Evolutionary conservation across 2,113 vertebrate genomes (phyloP).

Genomic region (Platysternon megacephalum): DNA sequence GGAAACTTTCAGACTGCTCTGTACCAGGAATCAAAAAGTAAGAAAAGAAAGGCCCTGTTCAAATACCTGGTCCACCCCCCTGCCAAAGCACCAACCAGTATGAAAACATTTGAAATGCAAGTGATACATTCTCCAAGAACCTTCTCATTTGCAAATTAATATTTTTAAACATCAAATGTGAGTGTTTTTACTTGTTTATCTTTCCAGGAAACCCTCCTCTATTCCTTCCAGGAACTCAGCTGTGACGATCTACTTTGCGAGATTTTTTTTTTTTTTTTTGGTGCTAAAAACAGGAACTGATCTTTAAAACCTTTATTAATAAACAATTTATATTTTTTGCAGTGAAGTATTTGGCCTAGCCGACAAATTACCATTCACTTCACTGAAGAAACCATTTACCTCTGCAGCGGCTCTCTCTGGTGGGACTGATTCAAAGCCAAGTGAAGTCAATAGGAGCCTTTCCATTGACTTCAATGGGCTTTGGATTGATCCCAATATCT

Average conservation of each 20-base stretch:
- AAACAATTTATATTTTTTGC: constrained; percentile 72
- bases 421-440: neutral
- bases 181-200: neutral
- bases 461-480: neutral
- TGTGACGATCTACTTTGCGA: constrained; percentile 34
- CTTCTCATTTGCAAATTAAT: neutral
- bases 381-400: constrained; percentile 37
- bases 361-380: constrained; percentile 41
- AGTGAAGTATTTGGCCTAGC: constrained; percentile 39
- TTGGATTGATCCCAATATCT: neutral
- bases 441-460: neutral
- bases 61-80: neutral
- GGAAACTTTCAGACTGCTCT: neutral
- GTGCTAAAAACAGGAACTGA: constrained; percentile 61
- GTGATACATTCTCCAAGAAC: neutral
- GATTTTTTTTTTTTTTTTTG: neutral
- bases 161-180: neutral
- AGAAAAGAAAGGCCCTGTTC: rapidly evolving
- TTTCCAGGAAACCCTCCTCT: neutral
- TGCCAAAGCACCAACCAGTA: neutral
- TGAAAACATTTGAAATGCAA: neutral
- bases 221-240: constrained; percentile 21
- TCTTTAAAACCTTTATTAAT: constrained; percentile 55
- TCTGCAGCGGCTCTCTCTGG: constrained; percentile 66
- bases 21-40: neutral